These are phyloP conservation scores for Sicus ferrugineus DNA, from an alignment of 2,888 invertebrate species.

Conservation along the genomic window DNA sequence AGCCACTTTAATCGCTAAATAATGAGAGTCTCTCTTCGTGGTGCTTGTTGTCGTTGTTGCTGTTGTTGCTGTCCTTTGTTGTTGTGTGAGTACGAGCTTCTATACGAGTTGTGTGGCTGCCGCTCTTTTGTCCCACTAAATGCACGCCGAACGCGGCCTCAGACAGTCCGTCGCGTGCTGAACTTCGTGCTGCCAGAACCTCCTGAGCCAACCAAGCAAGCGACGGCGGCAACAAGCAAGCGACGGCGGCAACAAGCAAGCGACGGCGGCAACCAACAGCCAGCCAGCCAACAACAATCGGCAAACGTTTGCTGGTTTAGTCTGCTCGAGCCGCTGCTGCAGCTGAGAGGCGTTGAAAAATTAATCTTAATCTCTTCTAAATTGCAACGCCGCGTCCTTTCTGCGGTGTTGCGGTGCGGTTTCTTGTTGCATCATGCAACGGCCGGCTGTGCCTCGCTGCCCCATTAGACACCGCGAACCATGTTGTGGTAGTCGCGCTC, in stretches of 20 bases:
- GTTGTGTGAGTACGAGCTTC: too few relatives aligned
- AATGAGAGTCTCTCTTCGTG: slow-evolving; percentile 35
- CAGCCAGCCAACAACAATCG: background rate
- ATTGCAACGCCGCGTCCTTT: slow-evolving; percentile 44
- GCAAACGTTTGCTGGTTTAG: background rate
- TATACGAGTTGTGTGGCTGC: too few relatives aligned
- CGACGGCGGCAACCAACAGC: background rate
- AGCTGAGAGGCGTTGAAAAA: slow-evolving; percentile 47
- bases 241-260: background rate
- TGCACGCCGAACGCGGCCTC: slow-evolving; percentile 25
- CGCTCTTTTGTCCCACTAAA: background rate
- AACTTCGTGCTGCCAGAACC: slow-evolving; percentile 39
- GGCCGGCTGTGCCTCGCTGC: slow-evolving; percentile 17
- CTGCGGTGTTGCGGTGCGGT: slow-evolving; percentile 25
- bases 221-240: background rate
- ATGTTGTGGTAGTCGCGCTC: slow-evolving; percentile 48
- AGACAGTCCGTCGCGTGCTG: slow-evolving; percentile 48
- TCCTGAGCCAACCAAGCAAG: background rate
- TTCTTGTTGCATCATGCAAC: slow-evolving; percentile 13
- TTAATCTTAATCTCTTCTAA: slow-evolving; percentile 50
- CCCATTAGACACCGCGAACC: slow-evolving; percentile 40
- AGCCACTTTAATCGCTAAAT: slow-evolving; percentile 35
- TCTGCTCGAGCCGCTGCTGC: background rate
- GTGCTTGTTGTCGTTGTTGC: too few relatives aligned
- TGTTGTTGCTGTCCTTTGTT: too few relatives aligned